A percentile compares a stretch with the other conserved stretches of the same genome.
These are phyloP conservation scores for Dreissena rostriformis DNA, from an alignment of 1,140 invertebrate genomes.

Conservation along the genomic window DNA sequence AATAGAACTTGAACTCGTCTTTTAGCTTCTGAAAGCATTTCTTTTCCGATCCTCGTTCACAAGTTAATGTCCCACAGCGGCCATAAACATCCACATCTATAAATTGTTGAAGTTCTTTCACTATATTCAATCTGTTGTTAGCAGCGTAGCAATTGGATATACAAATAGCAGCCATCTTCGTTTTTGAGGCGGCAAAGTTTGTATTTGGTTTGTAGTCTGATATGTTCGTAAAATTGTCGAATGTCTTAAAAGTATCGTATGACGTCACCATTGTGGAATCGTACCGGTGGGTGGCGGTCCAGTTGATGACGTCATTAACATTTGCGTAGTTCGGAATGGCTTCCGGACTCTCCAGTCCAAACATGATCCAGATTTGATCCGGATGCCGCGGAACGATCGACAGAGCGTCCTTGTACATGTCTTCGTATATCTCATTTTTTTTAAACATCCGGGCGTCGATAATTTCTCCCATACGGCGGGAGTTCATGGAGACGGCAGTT, in stretches of 20 bases:
- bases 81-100: constrained; percentile 89
- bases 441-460: constrained; percentile 49
- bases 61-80: constrained; percentile 81
- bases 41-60: constrained; percentile 85
- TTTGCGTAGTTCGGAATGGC: neutral
- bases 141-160: constrained; percentile 84
- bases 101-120: constrained; percentile 82
- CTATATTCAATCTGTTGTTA: constrained; percentile 84
- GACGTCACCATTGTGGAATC: constrained; percentile 98
- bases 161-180: constrained; percentile 80
- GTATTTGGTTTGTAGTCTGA: neutral
- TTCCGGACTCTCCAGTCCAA: constrained; percentile 53
- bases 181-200: constrained; percentile 77
- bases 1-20: constrained; percentile 95
- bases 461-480: neutral
- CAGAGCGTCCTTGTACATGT: neutral
- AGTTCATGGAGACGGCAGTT: constrained; percentile 19
- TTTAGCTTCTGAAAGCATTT: constrained; percentile 95
- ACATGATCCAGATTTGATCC: constrained; percentile 63
- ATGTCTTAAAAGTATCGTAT: constrained; percentile 88
- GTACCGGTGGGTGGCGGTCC: constrained; percentile 92
- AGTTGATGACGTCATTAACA: constrained; percentile 86
- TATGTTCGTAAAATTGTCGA: constrained; percentile 23
- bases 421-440: constrained; percentile 33
- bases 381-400: constrained; percentile 4